Evolutionary conservation across 2,113 vertebrate genomes (phyloP).

Genomic region (Rhynchomys soricoides): DNA sequence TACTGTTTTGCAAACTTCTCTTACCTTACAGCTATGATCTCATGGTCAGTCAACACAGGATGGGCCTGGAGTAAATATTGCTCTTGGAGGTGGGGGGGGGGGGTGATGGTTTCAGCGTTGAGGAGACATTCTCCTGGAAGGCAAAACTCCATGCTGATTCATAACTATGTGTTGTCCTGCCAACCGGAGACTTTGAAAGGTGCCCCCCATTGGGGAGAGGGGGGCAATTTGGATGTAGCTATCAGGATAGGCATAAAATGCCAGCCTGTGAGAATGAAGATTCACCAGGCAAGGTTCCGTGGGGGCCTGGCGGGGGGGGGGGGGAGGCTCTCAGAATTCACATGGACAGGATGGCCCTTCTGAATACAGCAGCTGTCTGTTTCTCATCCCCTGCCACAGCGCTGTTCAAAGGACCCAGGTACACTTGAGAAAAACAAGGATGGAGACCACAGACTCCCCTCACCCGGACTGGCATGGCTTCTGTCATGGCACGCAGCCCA

Average conservation of each 20-base stretch:
- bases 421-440: background rate
- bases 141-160: background rate
- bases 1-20: background rate
- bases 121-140: background rate
- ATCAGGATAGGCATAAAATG: background rate
- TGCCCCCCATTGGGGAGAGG: background rate
- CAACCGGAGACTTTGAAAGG: background rate
- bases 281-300: background rate
- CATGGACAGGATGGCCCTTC: background rate
- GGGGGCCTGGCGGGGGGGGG: too few relatives aligned
- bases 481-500: background rate
- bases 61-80: background rate
- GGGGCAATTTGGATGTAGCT: background rate
- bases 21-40: background rate
- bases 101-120: background rate
- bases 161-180: background rate
- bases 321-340: background rate
- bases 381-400: background rate
- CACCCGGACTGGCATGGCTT: background rate
- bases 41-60: background rate
- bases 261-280: background rate
- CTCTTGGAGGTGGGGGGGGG: background rate
- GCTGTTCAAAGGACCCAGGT: background rate
- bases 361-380: background rate
- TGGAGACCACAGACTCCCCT: rapidly evolving